A percentile compares a stretch with the other conserved stretches of the same genome.
Evolutionary conservation across 2,797 vertebrate genomes (phyloP).

Genomic region (Dallia pectoralis): DNA sequence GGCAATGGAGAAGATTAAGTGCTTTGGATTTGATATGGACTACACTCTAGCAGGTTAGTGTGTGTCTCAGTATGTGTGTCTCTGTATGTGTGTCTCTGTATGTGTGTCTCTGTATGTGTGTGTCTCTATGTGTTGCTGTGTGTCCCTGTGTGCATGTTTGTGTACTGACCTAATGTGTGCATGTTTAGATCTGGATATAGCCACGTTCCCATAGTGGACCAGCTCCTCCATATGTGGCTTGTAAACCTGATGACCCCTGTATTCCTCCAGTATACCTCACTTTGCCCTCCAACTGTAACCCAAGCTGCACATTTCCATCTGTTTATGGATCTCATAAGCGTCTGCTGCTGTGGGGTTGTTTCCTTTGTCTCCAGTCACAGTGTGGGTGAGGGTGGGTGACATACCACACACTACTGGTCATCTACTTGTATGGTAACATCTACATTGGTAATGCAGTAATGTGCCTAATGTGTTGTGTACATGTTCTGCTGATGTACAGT

Average conservation of each 20-base stretch:
- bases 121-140: background rate
- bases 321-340: constrained; percentile 22
- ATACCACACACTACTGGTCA: constrained; percentile 11
- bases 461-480: constrained; percentile 3
- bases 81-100: background rate
- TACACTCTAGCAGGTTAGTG: constrained; percentile 81
- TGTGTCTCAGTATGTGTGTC: background rate
- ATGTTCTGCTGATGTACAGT: background rate
- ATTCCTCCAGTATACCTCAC: background rate
- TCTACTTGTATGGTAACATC: background rate
- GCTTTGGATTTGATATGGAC: constrained; percentile 90
- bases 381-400: background rate
- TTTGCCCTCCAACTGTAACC: constrained; percentile 23
- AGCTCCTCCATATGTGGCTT: background rate
- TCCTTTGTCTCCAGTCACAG: constrained; percentile 39
- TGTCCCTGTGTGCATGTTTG: background rate
- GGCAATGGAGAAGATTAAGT: constrained; percentile 81
- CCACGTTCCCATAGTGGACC: background rate
- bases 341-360: constrained; percentile 30
- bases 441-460: background rate
- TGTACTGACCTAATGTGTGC: background rate
- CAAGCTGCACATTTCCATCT: constrained; percentile 14
- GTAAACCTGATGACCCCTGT: background rate
- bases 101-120: background rate
- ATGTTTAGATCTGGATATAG: background rate